These are phyloP conservation scores for Phaedon cochleariae DNA, from an alignment of 2,888 invertebrate species.

Conservation along the genomic window DNA sequence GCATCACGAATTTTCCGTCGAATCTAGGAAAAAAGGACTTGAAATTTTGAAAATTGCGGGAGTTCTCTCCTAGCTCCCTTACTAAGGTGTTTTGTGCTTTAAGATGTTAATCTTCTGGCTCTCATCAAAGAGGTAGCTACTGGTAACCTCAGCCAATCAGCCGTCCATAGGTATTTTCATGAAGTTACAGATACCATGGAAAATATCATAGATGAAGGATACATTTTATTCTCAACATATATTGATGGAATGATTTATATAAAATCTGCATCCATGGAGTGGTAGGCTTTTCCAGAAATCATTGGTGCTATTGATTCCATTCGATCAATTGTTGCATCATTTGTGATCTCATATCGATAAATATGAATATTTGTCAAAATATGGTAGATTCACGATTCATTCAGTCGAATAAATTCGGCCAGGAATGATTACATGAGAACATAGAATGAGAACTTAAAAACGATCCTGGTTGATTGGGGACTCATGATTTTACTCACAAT, in stretches of 20 bases:
- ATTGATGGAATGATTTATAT: neutral
- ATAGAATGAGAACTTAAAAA: neutral
- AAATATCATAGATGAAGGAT: neutral
- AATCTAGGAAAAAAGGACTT: no score
- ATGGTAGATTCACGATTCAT: neutral
- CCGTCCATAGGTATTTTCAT: neutral
- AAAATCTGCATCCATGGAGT: neutral
- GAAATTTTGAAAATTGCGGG: no score
- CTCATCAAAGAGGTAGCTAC: neutral
- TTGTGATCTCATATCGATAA: neutral
- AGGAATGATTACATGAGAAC: neutral
- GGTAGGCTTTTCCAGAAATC: neutral
- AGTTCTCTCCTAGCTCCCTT: no score
- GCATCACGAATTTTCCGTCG: no score
- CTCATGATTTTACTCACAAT: neutral
- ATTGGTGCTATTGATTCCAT: neutral
- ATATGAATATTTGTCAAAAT: neutral
- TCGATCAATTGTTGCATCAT: neutral
- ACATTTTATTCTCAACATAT: neutral
- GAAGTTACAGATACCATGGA: neutral
- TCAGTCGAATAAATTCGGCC: neutral
- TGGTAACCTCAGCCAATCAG: neutral
- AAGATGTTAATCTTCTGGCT: neutral
- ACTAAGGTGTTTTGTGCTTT: neutral
- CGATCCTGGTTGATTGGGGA: conserved; percentile 2